Percentiles rank a stretch among this genome's conserved stretches.
phyloP scores from a whole-genome alignment of 2,113 vertebrate species.

The Laticauda colubrina region DNA sequence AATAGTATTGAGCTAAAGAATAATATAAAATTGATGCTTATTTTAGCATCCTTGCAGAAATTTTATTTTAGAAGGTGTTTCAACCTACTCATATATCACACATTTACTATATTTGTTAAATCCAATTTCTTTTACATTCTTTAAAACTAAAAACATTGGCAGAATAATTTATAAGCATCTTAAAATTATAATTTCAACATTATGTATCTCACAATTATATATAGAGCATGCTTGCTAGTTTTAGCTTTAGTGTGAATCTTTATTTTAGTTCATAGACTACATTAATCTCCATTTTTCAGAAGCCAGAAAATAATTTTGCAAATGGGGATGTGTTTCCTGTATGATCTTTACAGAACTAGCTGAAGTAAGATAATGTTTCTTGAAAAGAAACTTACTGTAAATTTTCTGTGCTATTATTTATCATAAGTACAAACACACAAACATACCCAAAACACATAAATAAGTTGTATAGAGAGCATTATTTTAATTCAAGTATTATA shows the following conservation, averaged over 20 bases:
- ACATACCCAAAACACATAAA: not conserved
- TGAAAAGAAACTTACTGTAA: not conserved
- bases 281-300: not conserved
- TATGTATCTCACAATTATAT: not conserved
- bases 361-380: not conserved
- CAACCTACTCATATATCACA: constrained; percentile 32
- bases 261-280: not conserved
- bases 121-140: constrained; percentile 21
- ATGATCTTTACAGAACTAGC: not conserved
- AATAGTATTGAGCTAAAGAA: not conserved
- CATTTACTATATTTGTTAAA: not conserved
- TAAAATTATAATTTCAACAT: constrained; percentile 3
- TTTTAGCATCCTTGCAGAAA: not conserved
- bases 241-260: not conserved
- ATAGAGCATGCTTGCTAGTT: not conserved
- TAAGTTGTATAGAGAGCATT: not conserved
- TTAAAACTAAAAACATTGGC: constrained; percentile 30
- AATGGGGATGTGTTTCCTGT: not conserved
- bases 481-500: not conserved
- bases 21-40: not conserved
- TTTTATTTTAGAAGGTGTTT: constrained; percentile 3
- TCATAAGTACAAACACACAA: not conserved
- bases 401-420: not conserved
- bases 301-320: not conserved
- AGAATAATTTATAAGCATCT: not conserved